Percentiles rank a stretch among this genome's conserved stretches.
Conservation (phyloP, 2,888 invertebrate genomes). For the Aleiodes alternator region DNA sequence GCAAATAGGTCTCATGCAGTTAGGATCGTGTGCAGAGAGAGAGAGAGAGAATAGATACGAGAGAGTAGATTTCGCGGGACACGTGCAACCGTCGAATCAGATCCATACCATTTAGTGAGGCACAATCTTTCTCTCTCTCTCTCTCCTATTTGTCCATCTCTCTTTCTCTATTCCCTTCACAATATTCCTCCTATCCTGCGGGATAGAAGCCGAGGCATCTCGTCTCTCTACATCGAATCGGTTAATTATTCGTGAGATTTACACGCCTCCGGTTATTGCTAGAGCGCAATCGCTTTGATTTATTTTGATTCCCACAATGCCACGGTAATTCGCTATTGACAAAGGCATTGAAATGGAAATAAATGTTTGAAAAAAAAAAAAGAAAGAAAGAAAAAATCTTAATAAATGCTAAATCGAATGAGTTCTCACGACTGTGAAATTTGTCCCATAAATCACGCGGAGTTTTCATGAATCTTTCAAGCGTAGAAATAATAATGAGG, state of each 20-base stretch:
- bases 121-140: slow-evolving; percentile 31
- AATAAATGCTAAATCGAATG: not conserved
- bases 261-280: slow-evolving; percentile 33
- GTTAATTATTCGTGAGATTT: slow-evolving; percentile 46
- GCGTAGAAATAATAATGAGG: slow-evolving; percentile 13
- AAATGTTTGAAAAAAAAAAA: not conserved
- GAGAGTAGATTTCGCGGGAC: slow-evolving; percentile 52
- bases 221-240: slow-evolving; percentile 26
- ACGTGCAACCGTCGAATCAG: slow-evolving; percentile 57
- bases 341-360: slow-evolving; percentile 1
- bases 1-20: slow-evolving; percentile 69
- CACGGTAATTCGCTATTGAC: slow-evolving; percentile 27
- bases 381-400: not conserved
- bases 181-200: slow-evolving; percentile 21
- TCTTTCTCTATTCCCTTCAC: not conserved
- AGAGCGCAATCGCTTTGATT: slow-evolving; percentile 36
- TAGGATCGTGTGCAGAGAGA: slow-evolving; percentile 45
- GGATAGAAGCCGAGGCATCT: slow-evolving; percentile 10
- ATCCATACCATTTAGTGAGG: slow-evolving; percentile 53
- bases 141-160: slow-evolving; percentile 17
- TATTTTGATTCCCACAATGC: slow-evolving; percentile 28
- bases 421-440: slow-evolving; percentile 12
- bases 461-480: not conserved
- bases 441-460: slow-evolving; percentile 2
- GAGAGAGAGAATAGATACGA: slow-evolving; percentile 6